Evolutionary conservation across 2,113 vertebrate genomes (phyloP), one percentile per base, ranked within the genome.

Genomic region (Sinocyclocheilus anophthalmus): DNA sequence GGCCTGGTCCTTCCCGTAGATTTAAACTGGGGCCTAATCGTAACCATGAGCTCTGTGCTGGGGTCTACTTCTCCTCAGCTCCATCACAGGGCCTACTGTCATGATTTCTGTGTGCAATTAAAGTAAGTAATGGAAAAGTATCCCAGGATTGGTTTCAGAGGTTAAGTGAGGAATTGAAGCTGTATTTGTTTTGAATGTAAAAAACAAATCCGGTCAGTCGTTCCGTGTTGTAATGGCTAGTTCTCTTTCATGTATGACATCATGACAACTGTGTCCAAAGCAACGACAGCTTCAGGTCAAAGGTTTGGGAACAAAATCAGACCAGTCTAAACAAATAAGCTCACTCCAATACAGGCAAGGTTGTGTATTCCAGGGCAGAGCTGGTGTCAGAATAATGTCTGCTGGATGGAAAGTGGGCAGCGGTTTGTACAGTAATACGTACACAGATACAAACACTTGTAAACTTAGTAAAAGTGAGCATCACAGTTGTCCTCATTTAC

Each of bases 291-390:
- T 81, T 81, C 79, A 81, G 61, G 79, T 81, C 30, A 81, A 81
- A 26, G 30, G 37, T 67, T 42, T 30, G 37, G 39, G 61, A 67
- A 81, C 59, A 61, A 42, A 80, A 81, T 81, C 24, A 18, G 14
- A 81, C 59, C 61, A 81, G 79, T 67, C 79, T 67, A 81, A 81
- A 76, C 75, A 85, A 78, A 65, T 84, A 76, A 78, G 79, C 79
- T 67, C 79, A 81, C 39, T 67, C 9, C 1, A 30, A 37, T 59
- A 59, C n/a, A 81, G 79, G 24, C 24, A 8, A 20, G 61, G 79
- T 30, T 81, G 39, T 81, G 79, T 67, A 45, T 81, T 81, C 33
- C 55, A 59, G 78, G 11, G 37, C 33, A n/a, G 11, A 45, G 13
- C 18, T 81, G 53, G 11, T 42, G 37, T 20, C 59, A 67, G 37